Base-by-base conservation (phyloP, 2,113 vertebrate genomes). In the Eurypyga helias region DNA sequence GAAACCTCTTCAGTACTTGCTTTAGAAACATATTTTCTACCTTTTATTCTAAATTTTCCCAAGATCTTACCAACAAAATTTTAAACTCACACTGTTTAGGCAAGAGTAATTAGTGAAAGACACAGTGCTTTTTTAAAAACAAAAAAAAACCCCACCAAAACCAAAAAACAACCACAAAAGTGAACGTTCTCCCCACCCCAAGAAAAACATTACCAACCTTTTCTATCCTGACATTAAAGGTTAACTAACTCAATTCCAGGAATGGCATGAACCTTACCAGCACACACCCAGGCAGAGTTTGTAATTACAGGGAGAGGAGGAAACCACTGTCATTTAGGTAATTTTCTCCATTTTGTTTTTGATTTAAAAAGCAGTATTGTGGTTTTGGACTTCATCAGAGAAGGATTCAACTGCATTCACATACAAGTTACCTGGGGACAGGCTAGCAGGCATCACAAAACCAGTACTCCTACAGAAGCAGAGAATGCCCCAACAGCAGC, bases 231-330 rank as follows among this genome's bases (percentile, higher is more conserved):
- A 71, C 69, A 83, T 38, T 66, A 84, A 88, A 91, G 84, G 89
- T 95, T 96, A 96, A 93, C 87, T 92, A 73, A 64, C 75, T 67
- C 36, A 87, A 15, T 91, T 94, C 90, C 75, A 69, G 75, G 73
- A 81, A 90, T 29, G 46, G 38, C 78, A 87, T 17, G 17, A 46
- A 77, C 46, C 60, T 71, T 70, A 91, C 70, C 16, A 29, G 58
- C 60, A 77, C 49, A 90, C 54, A 36, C 49, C 64, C 67, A 85
- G 48, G 6, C 31, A 77, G 8, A 79, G 70, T 58, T 77, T 89
- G 8, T 46, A 71, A 18, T 82, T 72, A 69, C 11, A 4, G 46
- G n/a, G 60, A 81, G 33, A 55, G 13, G 34, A 93, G 60, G 60
- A 94, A 92, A 26, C 10, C 52, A 25, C 33, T 58, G 41, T 8